These are phyloP conservation scores for Sitta europaea DNA, from an alignment of 2,113 vertebrate genomes.

Conservation along the genomic window DNA sequence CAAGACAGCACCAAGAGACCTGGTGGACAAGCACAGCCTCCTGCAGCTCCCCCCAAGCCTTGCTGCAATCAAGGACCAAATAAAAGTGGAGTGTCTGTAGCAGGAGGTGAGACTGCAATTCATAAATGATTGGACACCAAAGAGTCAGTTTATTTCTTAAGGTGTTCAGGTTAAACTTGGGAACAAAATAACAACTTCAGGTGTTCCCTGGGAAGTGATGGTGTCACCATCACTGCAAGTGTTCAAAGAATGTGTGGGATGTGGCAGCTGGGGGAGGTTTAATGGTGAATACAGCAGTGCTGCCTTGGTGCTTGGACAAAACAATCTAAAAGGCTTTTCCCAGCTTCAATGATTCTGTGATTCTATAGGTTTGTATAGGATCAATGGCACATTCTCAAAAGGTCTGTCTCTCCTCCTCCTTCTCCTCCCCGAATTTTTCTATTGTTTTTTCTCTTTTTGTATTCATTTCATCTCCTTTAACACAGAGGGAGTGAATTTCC, in stretches of 20 bases:
- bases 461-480: background rate
- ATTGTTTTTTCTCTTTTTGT: background rate
- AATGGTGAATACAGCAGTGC: background rate
- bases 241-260: background rate
- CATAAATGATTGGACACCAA: background rate
- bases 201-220: background rate
- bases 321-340: background rate
- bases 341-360: accelerated
- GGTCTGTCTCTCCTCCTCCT: background rate
- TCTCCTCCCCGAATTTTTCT: background rate
- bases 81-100: background rate
- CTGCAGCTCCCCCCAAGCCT: background rate
- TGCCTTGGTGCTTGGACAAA: background rate
- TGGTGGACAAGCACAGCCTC: background rate
- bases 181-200: background rate
- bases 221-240: background rate
- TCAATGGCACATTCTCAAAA: background rate
- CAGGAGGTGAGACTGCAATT: constrained; percentile 30
- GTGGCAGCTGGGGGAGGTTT: background rate
- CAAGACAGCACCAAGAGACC: background rate
- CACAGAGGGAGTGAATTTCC: background rate
- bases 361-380: background rate
- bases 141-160: background rate
- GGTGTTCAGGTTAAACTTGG: no score
- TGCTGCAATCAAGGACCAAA: background rate